Percentiles rank a stretch among this genome's conserved stretches.
Evolutionary conservation across 2,797 vertebrate species (phyloP).

Genomic region (Gorsachius magnificus): DNA sequence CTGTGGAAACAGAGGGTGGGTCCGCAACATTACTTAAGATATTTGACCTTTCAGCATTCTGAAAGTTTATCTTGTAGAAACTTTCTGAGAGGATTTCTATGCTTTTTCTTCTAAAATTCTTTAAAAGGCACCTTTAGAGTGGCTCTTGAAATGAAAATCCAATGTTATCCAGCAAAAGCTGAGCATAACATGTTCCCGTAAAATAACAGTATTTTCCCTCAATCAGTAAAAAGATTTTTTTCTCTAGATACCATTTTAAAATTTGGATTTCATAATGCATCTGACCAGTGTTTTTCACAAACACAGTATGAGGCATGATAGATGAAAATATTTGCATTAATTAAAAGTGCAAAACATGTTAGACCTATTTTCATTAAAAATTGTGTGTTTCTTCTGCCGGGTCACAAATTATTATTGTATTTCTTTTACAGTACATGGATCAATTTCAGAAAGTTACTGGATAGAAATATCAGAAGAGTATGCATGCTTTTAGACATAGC

Average conservation of each 20-base stretch:
- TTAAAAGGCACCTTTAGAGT: not conserved
- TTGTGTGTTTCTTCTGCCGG: not conserved
- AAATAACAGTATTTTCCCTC: not conserved
- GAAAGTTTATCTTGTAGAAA: not conserved
- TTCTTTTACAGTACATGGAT: not conserved
- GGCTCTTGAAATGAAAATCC: not conserved
- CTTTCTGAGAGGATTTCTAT: not conserved
- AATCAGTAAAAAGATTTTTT: not conserved
- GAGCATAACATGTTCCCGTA: not conserved
- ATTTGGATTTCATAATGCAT: not conserved
- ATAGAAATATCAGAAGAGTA: not conserved
- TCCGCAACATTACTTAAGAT: slow-evolving; percentile 52
- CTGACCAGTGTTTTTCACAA: not conserved
- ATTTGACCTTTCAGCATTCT: not conserved
- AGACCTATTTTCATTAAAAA: not conserved
- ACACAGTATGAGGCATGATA: not conserved
- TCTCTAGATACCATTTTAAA: not conserved
- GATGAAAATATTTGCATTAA: not conserved
- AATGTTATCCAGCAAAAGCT: not conserved
- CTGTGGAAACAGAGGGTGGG: slow-evolving; percentile 67
- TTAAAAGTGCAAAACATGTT: not conserved
- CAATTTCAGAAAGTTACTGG: not conserved
- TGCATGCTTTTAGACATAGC: not conserved
- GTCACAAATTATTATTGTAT: not conserved
- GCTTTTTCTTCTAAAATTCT: not conserved